These are phyloP conservation scores for Agrotis ipsilon DNA, from an alignment of 2,888 invertebrate genomes.

Conservation along the genomic window DNA sequence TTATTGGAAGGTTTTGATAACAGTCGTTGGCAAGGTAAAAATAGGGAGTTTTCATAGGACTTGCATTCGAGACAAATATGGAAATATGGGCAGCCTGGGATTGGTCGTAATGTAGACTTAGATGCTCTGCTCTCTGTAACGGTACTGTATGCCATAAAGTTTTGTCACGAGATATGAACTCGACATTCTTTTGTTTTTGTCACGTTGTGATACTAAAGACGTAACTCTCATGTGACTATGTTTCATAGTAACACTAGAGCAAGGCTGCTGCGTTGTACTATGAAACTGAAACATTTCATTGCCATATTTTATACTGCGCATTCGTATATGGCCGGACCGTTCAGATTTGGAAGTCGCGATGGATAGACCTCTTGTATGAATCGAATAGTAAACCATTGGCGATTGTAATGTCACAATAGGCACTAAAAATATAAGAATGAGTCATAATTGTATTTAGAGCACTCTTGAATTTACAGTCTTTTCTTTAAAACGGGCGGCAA, in stretches of 20 bases:
- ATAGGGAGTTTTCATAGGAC: background rate
- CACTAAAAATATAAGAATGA: too few species aligned
- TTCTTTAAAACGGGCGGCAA: background rate
- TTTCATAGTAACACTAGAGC: background rate
- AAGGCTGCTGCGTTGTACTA: background rate
- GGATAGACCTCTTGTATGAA: background rate
- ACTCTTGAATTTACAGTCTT: background rate
- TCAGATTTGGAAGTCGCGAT: background rate
- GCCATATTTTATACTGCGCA: background rate
- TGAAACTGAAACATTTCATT: background rate
- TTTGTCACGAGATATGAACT: constrained; percentile 8
- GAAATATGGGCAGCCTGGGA: background rate
- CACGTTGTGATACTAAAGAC: constrained; percentile 24
- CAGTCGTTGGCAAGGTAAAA: background rate
- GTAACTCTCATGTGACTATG: background rate
- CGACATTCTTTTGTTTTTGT: constrained; percentile 12
- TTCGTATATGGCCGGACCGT: background rate
- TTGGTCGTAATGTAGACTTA: constrained; percentile 5
- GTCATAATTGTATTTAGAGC: background rate
- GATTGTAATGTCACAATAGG: background rate
- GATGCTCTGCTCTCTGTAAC: background rate
- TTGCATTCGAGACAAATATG: background rate
- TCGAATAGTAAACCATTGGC: too few species aligned
- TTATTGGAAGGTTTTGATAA: background rate
- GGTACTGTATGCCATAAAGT: background rate